Evolutionary conservation across 1,140 invertebrate species (phyloP).

Genomic region (Rhagoletis zephyria): DNA sequence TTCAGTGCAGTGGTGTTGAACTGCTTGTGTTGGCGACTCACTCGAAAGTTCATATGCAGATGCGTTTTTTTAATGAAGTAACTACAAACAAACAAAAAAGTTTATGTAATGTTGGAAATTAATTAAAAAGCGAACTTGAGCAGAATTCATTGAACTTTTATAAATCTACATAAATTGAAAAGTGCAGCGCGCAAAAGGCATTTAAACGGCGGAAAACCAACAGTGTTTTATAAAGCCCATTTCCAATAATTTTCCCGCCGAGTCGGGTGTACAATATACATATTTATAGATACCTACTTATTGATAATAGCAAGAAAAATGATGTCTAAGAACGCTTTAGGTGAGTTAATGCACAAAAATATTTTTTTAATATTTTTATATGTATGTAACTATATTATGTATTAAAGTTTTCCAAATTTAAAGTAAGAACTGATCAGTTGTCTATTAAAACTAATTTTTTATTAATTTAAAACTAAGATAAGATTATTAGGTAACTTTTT

Average conservation of each 20-base stretch:
- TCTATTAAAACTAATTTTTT: too few relatives aligned
- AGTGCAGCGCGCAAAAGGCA: background rate
- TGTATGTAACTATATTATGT: too few relatives aligned
- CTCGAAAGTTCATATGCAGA: constrained; percentile 32
- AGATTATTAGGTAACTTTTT: too few relatives aligned
- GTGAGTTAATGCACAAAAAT: background rate
- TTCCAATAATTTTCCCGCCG: background rate
- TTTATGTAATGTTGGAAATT: background rate
- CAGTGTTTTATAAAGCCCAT: background rate
- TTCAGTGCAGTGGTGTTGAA: constrained; percentile 16
- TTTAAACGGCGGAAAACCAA: background rate
- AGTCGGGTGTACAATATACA: background rate
- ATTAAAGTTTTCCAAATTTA: too few relatives aligned
- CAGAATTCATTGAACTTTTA: background rate
- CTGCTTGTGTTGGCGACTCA: background rate
- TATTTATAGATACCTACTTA: too few relatives aligned
- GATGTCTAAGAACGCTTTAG: background rate
- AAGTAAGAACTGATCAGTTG: too few relatives aligned
- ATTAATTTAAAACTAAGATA: too few relatives aligned
- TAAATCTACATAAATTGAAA: constrained; percentile 2
- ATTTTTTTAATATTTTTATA: background rate
- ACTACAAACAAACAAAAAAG: background rate
- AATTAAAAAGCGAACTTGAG: background rate
- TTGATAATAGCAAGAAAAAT: background rate
- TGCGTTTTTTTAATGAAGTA: background rate